These are phyloP conservation scores for Entomobrya proxima DNA, from an alignment of 2,888 invertebrate species.

Conservation along the genomic window DNA sequence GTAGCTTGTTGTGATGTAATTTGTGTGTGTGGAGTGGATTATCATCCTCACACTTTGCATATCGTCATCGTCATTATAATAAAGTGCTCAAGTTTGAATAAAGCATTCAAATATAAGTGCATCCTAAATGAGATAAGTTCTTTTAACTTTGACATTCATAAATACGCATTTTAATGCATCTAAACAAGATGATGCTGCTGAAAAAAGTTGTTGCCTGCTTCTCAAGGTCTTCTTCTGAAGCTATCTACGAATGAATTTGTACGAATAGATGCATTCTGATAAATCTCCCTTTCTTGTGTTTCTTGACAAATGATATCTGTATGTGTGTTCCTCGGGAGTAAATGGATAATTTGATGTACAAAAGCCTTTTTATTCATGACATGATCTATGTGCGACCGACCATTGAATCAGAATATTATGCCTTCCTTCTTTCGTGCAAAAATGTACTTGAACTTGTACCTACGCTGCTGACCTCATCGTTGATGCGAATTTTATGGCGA, in stretches of 20 bases:
- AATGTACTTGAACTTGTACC: slow-evolving; percentile 59
- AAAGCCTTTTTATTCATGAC: slow-evolving; percentile 28
- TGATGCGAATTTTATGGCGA: not conserved
- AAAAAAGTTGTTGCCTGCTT: slow-evolving; percentile 66
- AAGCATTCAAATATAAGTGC: slow-evolving; percentile 29
- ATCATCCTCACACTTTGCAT: not conserved
- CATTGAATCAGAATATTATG: not conserved
- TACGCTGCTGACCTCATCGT: slow-evolving; percentile 42
- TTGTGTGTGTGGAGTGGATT: not conserved
- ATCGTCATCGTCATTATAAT: not conserved
- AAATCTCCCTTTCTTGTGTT: slow-evolving; percentile 45
- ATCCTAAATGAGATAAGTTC: slow-evolving; percentile 41
- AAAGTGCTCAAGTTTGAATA: not conserved
- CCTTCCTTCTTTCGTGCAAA: not conserved
- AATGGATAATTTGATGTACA: slow-evolving; percentile 50
- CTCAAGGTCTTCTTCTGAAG: slow-evolving; percentile 67
- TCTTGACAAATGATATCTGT: slow-evolving; percentile 61
- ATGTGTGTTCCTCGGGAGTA: slow-evolving; percentile 11
- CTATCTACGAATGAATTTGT: not conserved
- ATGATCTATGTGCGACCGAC: slow-evolving; percentile 19
- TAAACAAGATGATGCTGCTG: not conserved
- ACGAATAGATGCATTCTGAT: slow-evolving; percentile 47
- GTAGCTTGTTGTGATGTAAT: not conserved
- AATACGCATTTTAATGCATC: slow-evolving; percentile 4
- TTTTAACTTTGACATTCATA: slow-evolving; percentile 30